Conservation (phyloP, 2,113 vertebrate genomes). For the Raja brachyura region DNA sequence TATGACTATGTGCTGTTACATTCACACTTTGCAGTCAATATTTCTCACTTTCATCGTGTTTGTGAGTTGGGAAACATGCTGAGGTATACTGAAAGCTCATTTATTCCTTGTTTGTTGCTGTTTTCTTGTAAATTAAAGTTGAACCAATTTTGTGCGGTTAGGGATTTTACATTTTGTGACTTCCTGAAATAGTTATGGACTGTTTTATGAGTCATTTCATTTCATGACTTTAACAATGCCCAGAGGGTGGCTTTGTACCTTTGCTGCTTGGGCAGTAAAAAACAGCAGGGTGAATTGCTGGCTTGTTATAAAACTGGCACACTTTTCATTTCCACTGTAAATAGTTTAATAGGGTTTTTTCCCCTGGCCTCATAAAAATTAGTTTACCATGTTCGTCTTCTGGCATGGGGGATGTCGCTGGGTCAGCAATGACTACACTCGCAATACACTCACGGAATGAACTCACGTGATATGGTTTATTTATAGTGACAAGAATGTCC, state of each 20-base stretch:
- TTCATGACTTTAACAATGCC: not conserved
- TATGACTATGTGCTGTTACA: not conserved
- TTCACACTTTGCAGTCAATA: not conserved
- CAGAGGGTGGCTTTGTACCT: not conserved
- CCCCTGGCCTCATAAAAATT: not conserved
- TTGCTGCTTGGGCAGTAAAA: not conserved
- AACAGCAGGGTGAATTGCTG: too few relatives aligned
- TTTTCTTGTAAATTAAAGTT: slow-evolving; percentile 47
- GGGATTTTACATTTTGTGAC: slow-evolving; percentile 45
- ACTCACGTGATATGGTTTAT: too few relatives aligned
- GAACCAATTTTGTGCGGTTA: slow-evolving; percentile 34
- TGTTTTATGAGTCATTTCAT: slow-evolving; percentile 35
- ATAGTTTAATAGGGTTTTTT: not conserved
- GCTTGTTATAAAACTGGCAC: not conserved
- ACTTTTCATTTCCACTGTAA: not conserved
- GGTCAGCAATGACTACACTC: too few relatives aligned
- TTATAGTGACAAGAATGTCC: too few relatives aligned
- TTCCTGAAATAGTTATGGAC: slow-evolving; percentile 49
- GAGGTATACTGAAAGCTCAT: slow-evolving; percentile 35
- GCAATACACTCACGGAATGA: too few relatives aligned
- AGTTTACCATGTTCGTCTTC: too few relatives aligned
- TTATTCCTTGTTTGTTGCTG: slow-evolving; percentile 35
- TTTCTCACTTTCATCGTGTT: slow-evolving; percentile 10
- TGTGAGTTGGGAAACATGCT: slow-evolving; percentile 8
- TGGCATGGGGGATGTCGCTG: too few relatives aligned